Evolutionary conservation across 2,888 invertebrate genomes (phyloP), one percentile per base, ranked within the genome.

Genomic region (Apotomis turbidana): DNA sequence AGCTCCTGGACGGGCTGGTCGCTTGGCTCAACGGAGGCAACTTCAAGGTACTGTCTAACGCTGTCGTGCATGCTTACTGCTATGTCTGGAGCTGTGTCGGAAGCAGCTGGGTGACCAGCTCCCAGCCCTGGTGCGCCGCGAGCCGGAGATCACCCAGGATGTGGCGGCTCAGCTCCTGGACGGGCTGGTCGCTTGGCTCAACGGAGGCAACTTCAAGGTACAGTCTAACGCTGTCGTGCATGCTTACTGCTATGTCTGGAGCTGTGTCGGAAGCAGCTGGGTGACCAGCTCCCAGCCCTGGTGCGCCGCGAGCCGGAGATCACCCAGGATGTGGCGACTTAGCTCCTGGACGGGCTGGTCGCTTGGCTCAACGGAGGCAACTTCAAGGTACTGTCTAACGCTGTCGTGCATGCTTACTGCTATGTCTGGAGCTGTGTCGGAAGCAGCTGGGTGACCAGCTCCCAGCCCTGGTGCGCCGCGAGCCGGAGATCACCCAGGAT

Each of bases 341-440:
- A 96, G 82, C 95, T 98, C 78, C 94, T 98, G 66, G 98, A 98
- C 88, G 96, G 96, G 27, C 93, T 98, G 75, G 94, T 97, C 79
- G 95, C 96, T 3, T 99, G 98, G 98, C 95, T 98, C 80, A 96
- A 96, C 79, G 97, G 97, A 79, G 98, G 98, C 82, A 98, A 98
- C 89, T 98, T 97, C 85, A 98, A 98, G 96, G 98, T 49, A 27
- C 27, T 27, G 27, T 27, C 27, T 27, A 27, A 27, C 27, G 2
- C 27, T 27, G 27, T 27, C 2, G 2, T 27, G 27, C 27, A 27
- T 27, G 27, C 27, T 27, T 27, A 27, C 95, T 98, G 87, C 94
- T 95, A 74, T 96, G 97, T 78, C 96, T 97, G 73, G 98, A 98
- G 92, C 97, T 97, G 76, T 96, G 97, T 77, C 96, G 98, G 78